Evolutionary conservation across 2,888 invertebrate genomes (phyloP).

Genomic region (Leptopilina drosophilae): DNA sequence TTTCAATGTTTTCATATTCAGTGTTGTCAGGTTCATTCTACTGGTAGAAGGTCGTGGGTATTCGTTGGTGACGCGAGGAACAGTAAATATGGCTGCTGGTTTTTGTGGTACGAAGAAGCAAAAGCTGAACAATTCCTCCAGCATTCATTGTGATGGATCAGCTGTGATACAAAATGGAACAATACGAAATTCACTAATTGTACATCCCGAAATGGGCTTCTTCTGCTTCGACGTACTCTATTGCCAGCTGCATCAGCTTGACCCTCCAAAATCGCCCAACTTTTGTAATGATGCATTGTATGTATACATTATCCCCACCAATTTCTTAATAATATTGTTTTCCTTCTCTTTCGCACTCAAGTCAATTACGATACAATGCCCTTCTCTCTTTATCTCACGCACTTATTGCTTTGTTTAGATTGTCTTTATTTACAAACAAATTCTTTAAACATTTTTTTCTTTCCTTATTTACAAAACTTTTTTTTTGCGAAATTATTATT

Average conservation of each 20-base stretch:
- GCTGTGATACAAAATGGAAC: constrained; percentile 77
- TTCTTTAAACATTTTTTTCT: no score
- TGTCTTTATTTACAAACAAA: constrained; percentile 22
- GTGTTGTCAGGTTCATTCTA: no score
- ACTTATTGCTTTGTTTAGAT: constrained; percentile 4
- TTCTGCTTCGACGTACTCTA: constrained; percentile 99
- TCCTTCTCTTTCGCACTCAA: constrained; percentile 36
- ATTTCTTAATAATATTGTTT: constrained; percentile 45
- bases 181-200: constrained; percentile 81
- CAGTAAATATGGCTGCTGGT: constrained; percentile 87
- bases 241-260: constrained; percentile 94
- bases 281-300: constrained; percentile 98
- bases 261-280: constrained; percentile 92
- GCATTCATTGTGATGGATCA: constrained; percentile 81
- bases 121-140: constrained; percentile 86
- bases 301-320: constrained; percentile 77
- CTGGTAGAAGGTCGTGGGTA: no score
- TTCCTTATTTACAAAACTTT: not conserved
- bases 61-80: not conserved
- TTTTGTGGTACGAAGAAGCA: constrained; percentile 96
- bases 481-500: not conserved
- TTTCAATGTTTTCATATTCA: no score
- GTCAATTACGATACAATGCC: constrained; percentile 40
- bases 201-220: constrained; percentile 97
- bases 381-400: constrained; percentile 33